Evolutionary conservation across 30 jellyfish, hydroid and myxozoan species (phyloP).

Genomic region (Cassiopea xamachana): DNA sequence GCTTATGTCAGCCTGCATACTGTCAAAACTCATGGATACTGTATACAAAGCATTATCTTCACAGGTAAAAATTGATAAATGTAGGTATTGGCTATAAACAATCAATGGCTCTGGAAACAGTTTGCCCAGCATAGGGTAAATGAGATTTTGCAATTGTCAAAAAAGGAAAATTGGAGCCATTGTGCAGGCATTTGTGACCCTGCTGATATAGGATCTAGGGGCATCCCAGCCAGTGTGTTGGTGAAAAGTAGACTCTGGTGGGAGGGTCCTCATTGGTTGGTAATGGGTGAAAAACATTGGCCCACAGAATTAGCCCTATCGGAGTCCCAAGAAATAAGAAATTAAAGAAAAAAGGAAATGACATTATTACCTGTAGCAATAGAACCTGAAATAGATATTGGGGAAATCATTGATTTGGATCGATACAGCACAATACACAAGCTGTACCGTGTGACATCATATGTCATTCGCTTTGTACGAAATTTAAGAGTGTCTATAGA

Average conservation of each 20-base stretch:
- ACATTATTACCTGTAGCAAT: constrained; percentile 1
- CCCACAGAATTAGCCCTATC: constrained; percentile 9
- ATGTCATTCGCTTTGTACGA: constrained; percentile 1
- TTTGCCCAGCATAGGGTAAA: constrained; percentile 59
- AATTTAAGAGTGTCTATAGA: background rate
- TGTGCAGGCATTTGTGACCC: constrained; percentile 54
- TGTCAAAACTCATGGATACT: constrained; percentile 43
- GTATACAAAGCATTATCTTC: constrained; percentile 20
- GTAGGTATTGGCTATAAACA: constrained; percentile 43
- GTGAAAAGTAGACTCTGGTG: constrained; percentile 39
- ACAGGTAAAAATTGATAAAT: constrained; percentile 18
- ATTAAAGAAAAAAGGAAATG: background rate
- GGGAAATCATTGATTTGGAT: background rate
- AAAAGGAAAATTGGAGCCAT: constrained; percentile 42
- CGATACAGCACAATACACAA: constrained; percentile 17
- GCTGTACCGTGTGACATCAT: constrained; percentile 12
- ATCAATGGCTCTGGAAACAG: constrained; percentile 54
- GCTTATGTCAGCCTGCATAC: constrained; percentile 41
- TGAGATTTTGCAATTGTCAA: constrained; percentile 21
- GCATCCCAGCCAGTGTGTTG: constrained; percentile 25
- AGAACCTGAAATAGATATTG: background rate
- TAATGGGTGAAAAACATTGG: constrained; percentile 43
- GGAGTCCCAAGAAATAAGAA: constrained; percentile 22
- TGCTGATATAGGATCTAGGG: constrained; percentile 70
- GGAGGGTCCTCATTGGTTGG: constrained; percentile 62